Conservation (phyloP, 1,140 invertebrate species). For the Saccostrea echinata region DNA sequence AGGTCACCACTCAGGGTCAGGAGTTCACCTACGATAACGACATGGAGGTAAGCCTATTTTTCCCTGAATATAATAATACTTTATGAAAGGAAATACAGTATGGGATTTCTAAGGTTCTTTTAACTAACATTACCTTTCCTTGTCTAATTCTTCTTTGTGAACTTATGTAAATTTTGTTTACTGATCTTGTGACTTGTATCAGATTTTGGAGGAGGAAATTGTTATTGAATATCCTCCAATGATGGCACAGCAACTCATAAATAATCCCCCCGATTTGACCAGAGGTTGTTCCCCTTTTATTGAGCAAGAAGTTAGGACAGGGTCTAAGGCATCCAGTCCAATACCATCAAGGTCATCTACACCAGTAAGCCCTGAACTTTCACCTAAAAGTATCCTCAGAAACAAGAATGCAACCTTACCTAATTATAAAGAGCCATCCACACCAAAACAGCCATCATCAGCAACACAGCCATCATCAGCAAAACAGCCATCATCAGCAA, state of each 20-base stretch:
- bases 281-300: not conserved
- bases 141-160: not conserved
- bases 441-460: not conserved
- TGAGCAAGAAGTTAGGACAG: not conserved
- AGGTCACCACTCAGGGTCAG: constrained; percentile 35
- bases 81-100: not conserved
- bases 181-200: not conserved
- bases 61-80: not conserved
- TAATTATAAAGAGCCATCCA: not conserved
- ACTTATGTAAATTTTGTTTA: not conserved
- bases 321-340: not conserved
- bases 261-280: not conserved
- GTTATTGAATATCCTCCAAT: constrained; percentile 37
- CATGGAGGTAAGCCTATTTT: constrained; percentile 51
- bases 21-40: constrained; percentile 49
- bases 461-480: not conserved
- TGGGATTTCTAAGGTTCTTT: too few species aligned
- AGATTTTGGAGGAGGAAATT: constrained; percentile 43
- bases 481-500: not conserved
- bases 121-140: too few species aligned
- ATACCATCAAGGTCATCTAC: not conserved
- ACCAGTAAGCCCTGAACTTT: constrained; percentile 6
- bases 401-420: not conserved
- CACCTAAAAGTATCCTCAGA: constrained; percentile 33
- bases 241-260: not conserved